Percentiles rank a stretch among this genome's conserved stretches.
Conservation (phyloP, 2,113 vertebrate genomes). For the Panthera uncia region DNA sequence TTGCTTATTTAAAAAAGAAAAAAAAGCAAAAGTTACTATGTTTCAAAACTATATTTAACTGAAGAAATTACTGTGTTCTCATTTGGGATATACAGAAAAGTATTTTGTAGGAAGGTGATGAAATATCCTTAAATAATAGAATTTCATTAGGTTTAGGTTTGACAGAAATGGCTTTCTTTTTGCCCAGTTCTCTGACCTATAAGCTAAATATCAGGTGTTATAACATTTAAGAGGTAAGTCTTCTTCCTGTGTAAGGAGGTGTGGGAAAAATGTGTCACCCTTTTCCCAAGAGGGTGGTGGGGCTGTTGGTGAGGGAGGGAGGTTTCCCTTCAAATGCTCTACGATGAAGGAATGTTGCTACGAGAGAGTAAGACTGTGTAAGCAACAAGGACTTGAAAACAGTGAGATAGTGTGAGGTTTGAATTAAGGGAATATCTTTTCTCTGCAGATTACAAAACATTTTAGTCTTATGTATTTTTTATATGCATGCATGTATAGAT, state of each 20-base stretch:
- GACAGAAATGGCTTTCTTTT: slow-evolving; percentile 33
- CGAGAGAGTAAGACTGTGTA: background rate
- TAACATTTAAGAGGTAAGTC: slow-evolving; percentile 42
- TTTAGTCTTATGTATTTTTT: background rate
- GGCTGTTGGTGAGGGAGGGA: background rate
- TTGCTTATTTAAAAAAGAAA: background rate
- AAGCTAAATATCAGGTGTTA: slow-evolving; percentile 50
- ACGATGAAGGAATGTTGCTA: background rate
- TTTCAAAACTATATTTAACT: background rate
- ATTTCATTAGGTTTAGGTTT: slow-evolving; percentile 38
- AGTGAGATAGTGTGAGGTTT: background rate
- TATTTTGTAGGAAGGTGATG: background rate
- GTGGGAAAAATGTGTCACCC: slow-evolving; percentile 27
- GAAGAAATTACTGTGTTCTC: background rate
- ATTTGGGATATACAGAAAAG: background rate
- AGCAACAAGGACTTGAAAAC: background rate
- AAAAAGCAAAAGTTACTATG: background rate
- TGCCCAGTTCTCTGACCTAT: background rate
- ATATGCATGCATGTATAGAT: background rate
- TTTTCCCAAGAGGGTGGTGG: background rate
- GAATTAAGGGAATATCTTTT: background rate
- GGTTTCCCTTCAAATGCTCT: background rate
- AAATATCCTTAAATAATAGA: slow-evolving; percentile 43
- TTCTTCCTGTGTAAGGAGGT: slow-evolving; percentile 35
- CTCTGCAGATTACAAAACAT: background rate